Evolutionary conservation across 2,797 vertebrate genomes (phyloP).

Genomic region (Podargus strigoides): DNA sequence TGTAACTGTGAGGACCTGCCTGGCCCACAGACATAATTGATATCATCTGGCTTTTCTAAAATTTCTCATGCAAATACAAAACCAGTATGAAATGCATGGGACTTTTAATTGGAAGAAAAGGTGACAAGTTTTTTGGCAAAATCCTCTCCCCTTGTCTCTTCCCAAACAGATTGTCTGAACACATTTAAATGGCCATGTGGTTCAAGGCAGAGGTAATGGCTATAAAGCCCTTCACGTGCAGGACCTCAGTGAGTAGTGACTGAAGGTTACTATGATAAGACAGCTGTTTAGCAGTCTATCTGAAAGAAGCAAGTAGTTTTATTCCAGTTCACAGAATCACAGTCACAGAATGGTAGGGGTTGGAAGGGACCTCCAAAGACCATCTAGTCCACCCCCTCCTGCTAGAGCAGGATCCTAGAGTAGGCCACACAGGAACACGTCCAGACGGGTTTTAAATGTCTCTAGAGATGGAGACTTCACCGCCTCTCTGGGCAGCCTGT

Average conservation of each 20-base stretch:
- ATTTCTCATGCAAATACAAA: not conserved
- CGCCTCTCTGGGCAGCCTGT: too few species aligned
- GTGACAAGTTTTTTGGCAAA: not conserved
- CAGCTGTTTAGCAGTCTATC: not conserved
- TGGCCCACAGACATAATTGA: not conserved
- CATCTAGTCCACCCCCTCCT: too few species aligned
- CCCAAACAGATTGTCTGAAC: not conserved
- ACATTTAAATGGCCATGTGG: not conserved
- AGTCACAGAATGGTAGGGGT: too few species aligned
- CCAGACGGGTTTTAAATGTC: too few species aligned
- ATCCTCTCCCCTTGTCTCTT: not conserved
- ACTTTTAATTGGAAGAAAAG: not conserved
- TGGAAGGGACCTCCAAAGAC: too few species aligned
- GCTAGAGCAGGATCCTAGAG: too few species aligned
- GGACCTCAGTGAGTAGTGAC: not conserved
- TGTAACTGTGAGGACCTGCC: not conserved
- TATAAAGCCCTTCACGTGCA: not conserved
- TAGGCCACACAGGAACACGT: too few species aligned
- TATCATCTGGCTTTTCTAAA: not conserved
- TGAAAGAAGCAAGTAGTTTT: not conserved
- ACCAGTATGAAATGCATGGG: not conserved
- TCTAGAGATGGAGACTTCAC: too few species aligned
- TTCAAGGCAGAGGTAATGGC: not conserved
- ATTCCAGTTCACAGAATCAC: too few species aligned
- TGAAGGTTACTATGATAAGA: not conserved